Evolutionary conservation across 1,140 invertebrate species (phyloP), one percentile per base, ranked within the genome.

Genomic region (Lepidurus couesii): DNA sequence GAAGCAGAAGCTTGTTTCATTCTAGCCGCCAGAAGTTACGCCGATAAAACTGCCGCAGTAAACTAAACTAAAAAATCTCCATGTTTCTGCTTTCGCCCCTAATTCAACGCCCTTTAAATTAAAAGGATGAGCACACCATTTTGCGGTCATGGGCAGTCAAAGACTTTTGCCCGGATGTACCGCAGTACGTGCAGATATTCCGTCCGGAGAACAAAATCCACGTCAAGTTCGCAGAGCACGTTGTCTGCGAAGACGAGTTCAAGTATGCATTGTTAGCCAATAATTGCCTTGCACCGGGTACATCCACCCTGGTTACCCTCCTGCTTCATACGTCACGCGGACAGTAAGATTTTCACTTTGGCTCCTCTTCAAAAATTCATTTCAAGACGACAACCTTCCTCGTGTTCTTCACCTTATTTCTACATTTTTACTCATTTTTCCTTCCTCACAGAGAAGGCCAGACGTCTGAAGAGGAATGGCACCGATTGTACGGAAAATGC

Each of bases 171-270:
- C 97, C 96, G 34, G 91, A 90, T 82, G 95, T 98, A 79, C 94
- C 95, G 42, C 96, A 98, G 86, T 98, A 98, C 86, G 95, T 99
- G 75, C 97, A 99, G 86, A 97, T 99, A 81, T 98, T 98, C 88
- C 88, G 96, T 84, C 95, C 96, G 47, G 96, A 99, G 86, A 98
- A 98, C 84, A 99, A 98, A 85, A 89, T 99, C 80, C 97, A 99
- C 87, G 96, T 99, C 24, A 97, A 98, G 86, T 98, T 98, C 86
- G 97, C 97, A 75, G 95, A 98, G 84, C 95, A 95, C 86, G 95
- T 98, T 5, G 96, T 99, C 16, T 99, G 97, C 86, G 96, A 98
- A 85, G 97, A 99, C 85, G 88, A 90, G 82, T 73, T 77, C 44
- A 77, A 77, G 86, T 98, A 98, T 85, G 96, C 96, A 2, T 87